Evolutionary conservation across 1,140 invertebrate genomes (phyloP), one percentile per base, ranked within the genome.

Genomic region (Drosophila biarmipes): DNA sequence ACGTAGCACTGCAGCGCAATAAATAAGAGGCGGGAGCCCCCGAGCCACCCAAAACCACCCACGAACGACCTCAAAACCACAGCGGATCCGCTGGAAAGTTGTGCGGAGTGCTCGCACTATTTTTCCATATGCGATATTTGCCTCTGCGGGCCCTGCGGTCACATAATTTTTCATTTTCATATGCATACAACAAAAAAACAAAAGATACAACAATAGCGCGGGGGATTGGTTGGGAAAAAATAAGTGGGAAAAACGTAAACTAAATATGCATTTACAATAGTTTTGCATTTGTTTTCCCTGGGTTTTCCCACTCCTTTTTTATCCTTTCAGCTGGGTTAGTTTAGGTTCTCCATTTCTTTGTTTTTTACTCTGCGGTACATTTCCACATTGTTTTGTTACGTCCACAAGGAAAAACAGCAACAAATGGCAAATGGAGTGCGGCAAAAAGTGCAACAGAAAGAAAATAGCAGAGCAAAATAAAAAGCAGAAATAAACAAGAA

Each of bases 151-250:
- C 77, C 80, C 81, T 85, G 81, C 81, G 81, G 81, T 80, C 73
- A 85, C 77, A 80, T 67, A 80, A 85, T 85, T 85, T 85, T 85
- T 86, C 77, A 85, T 85, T 85, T 86, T 85, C 81, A 80, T 86
- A 74, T 78, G 55, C 59, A 68, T 55, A 67, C 45, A 72, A n/a
- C n/a, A n/a, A n/a, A n/a, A n/a, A 79, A 71, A 79, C 79, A 84
- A 52, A 54, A 78, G 55, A 59, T 61, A 38, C 40, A 61, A 45
- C 53, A 73, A 75, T n/a, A 27, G 21, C 17, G n/a, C 19, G 7
- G 31, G 35, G 21, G 15, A 1, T 12, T 7, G 35, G 6, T 0
- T 8, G n/a, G 21, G 37, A 74, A 79, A 34, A 40, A 42, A 57
- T 31, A 56, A 27, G 12, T 17, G 17, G 8, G 29, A 48, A 29